phyloP scores from a whole-genome alignment of 2,797 vertebrate species.

The Synanceia verrucosa region DNA sequence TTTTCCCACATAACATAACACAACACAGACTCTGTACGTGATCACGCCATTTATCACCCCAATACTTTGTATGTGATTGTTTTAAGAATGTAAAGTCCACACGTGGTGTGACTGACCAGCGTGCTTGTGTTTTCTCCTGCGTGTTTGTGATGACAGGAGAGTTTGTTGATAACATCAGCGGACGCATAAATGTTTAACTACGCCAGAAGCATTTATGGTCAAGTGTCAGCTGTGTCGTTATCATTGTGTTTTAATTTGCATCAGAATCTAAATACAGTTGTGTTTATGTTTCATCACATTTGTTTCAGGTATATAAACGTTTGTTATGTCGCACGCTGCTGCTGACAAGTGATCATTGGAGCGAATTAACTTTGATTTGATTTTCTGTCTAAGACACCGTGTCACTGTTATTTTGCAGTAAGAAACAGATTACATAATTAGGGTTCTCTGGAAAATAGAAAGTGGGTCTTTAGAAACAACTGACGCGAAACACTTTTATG shows the following conservation, averaged over 20 bases:
- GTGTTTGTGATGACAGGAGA: background rate
- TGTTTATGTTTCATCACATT: background rate
- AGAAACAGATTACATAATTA: background rate
- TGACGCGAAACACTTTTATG: background rate
- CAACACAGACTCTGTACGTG: background rate
- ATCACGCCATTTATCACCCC: background rate
- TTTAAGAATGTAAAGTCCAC: background rate
- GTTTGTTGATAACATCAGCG: background rate
- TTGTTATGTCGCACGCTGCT: background rate
- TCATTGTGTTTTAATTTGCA: background rate
- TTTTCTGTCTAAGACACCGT: background rate
- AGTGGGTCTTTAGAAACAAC: background rate
- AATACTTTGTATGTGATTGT: background rate
- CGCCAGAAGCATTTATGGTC: background rate
- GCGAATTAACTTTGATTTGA: background rate
- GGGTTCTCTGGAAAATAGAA: background rate
- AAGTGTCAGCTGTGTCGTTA: background rate
- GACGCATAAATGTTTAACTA: no score
- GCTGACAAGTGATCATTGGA: background rate
- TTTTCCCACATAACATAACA: background rate
- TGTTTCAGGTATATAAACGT: background rate
- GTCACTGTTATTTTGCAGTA: background rate
- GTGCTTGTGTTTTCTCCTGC: background rate
- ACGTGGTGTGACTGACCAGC: background rate
- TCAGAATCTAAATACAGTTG: background rate